Conservation (phyloP, 1,140 invertebrate genomes). For the Cylas formicarius region DNA sequence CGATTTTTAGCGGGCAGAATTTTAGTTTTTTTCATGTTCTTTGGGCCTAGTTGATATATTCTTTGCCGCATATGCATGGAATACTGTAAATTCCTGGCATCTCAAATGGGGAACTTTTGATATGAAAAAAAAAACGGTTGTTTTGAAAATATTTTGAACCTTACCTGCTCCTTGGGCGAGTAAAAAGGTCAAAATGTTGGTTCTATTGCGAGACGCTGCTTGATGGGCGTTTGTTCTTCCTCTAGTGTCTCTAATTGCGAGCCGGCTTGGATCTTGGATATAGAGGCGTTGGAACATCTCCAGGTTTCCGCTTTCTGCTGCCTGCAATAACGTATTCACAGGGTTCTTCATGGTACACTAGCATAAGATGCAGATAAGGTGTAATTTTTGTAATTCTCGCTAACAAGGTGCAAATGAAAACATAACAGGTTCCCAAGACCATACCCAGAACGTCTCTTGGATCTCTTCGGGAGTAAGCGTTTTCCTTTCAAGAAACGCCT, state of each 20-base stretch:
- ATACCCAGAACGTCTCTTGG: conserved; percentile 40
- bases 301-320: conserved; percentile 72
- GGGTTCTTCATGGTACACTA: too few relatives aligned
- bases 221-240: conserved; percentile 70
- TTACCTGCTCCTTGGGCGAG: conserved; percentile 62
- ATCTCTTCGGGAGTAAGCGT: conserved; percentile 45
- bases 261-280: conserved; percentile 57
- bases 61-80: too few relatives aligned
- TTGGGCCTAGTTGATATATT: too few relatives aligned
- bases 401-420: neutral
- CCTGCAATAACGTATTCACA: conserved; percentile 58
- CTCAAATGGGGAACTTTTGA: too few relatives aligned
- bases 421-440: too few relatives aligned
- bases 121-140: neutral
- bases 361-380: too few relatives aligned
- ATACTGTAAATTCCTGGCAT: too few relatives aligned
- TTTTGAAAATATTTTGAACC: conserved; percentile 21
- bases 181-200: conserved; percentile 69
- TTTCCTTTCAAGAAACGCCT: conserved; percentile 44
- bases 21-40: too few relatives aligned
- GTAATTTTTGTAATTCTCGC: neutral
- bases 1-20: too few relatives aligned
- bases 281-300: conserved; percentile 69
- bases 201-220: conserved; percentile 66
- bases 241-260: conserved; percentile 60